These are phyloP conservation scores for Dolichotis patagonum DNA, from an alignment of 2,113 vertebrate genomes.

Conservation along the genomic window DNA sequence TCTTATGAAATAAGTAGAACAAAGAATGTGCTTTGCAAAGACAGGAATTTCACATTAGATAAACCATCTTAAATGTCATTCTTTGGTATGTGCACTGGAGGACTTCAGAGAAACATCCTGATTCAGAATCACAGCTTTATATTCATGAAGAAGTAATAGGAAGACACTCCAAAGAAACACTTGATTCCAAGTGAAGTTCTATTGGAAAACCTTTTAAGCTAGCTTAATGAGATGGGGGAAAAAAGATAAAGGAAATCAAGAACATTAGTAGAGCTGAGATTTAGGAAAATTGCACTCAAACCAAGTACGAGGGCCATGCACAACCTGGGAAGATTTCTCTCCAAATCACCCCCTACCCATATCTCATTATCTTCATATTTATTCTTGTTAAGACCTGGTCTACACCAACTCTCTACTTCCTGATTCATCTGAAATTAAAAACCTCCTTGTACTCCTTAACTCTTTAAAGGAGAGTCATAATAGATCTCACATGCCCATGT, in stretches of 20 bases:
- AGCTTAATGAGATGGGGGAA: conserved; percentile 18
- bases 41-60: conserved; percentile 27
- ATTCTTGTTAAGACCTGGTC: background rate
- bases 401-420: background rate
- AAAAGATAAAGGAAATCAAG: conserved; percentile 29
- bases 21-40: background rate
- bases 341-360: background rate
- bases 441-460: background rate
- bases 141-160: conserved; percentile 11
- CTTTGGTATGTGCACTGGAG: background rate
- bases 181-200: background rate
- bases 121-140: conserved; percentile 12
- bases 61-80: background rate
- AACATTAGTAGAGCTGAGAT: background rate
- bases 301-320: background rate
- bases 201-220: background rate
- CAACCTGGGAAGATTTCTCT: background rate
- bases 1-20: conserved; percentile 18
- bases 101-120: conserved; percentile 32
- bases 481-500: background rate
- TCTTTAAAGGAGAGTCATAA: background rate
- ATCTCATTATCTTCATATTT: background rate
- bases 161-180: conserved; percentile 11
- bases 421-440: conserved; percentile 22
- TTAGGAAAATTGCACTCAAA: background rate